Conservation (phyloP, 2,888 invertebrate species). For the Stenchaetothrips biformis region DNA sequence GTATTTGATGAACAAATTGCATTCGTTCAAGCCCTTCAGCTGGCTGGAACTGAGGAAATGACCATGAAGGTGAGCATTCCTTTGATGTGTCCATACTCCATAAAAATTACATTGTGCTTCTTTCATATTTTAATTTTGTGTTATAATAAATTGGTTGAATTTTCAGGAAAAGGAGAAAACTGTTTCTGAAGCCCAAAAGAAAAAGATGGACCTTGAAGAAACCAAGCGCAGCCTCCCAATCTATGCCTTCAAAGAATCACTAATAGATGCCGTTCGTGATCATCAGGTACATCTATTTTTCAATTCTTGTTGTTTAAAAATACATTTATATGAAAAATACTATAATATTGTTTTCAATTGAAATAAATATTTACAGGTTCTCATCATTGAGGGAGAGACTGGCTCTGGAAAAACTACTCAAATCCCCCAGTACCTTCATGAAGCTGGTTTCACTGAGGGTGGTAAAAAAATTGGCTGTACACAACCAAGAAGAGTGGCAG, state of each 20-base stretch:
- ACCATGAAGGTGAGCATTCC: conserved; percentile 35
- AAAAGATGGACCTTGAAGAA: conserved; percentile 79
- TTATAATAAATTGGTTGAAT: conserved; percentile 11
- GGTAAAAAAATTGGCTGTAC: conserved; percentile 94
- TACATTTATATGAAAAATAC: neutral
- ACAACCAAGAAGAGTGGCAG: conserved; percentile 94
- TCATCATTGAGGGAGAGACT: conserved; percentile 97
- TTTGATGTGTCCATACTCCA: neutral
- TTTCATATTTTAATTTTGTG: conserved; percentile 1
- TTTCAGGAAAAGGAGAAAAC: conserved; percentile 51
- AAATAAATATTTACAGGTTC: conserved; percentile 50
- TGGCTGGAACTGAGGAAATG: conserved; percentile 63
- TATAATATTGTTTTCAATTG: neutral
- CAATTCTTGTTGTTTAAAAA: neutral
- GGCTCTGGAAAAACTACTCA: conserved; percentile 99
- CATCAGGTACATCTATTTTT: conserved; percentile 57
- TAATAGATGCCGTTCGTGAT: conserved; percentile 85
- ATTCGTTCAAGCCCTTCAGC: conserved; percentile 84
- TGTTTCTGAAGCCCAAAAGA: conserved; percentile 63
- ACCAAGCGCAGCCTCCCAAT: conserved; percentile 90
- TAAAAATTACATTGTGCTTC: neutral
- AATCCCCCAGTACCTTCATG: conserved; percentile 95
- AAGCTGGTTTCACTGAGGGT: conserved; percentile 81
- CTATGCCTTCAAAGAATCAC: conserved; percentile 81
- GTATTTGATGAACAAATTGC: conserved; percentile 95